Conservation (phyloP, 2,113 vertebrate species). For the Porphyrio hochstetteri region DNA sequence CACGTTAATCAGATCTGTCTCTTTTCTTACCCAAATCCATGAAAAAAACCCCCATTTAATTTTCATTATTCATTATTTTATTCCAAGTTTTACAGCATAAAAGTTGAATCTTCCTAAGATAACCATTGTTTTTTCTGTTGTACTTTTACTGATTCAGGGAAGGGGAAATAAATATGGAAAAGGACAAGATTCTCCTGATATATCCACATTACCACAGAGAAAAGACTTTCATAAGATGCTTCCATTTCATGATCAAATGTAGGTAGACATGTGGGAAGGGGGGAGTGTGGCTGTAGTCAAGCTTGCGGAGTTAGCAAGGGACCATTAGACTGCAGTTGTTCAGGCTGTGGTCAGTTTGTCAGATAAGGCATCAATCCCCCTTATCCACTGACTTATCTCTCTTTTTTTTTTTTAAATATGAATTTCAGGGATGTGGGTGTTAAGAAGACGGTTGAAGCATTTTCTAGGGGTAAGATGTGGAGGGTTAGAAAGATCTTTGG, state of each 20-base stretch:
- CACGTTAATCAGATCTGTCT: not conserved
- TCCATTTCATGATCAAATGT: not conserved
- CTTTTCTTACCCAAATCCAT: not conserved
- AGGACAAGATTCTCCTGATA: not conserved
- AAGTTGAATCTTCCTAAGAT: not conserved
- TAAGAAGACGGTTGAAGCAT: slow-evolving; percentile 60
- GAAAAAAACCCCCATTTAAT: not conserved
- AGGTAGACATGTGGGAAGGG: not conserved
- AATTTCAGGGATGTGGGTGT: slow-evolving; percentile 55
- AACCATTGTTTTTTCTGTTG: not conserved
- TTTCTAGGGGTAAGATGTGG: slow-evolving; percentile 49
- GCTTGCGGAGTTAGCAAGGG: slow-evolving; percentile 12
- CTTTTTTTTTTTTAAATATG: not conserved
- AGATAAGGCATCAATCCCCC: slow-evolving; percentile 49
- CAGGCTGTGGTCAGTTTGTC: slow-evolving; percentile 43
- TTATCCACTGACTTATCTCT: slow-evolving; percentile 48
- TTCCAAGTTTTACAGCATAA: not conserved
- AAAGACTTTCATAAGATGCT: not conserved
- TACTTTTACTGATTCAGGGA: not conserved
- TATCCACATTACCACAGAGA: not conserved
- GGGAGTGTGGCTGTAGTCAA: not conserved
- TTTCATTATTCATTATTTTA: not conserved
- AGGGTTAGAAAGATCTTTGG: slow-evolving; percentile 30
- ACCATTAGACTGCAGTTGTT: slow-evolving; percentile 40
- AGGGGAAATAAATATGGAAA: not conserved